Percentiles rank a stretch among this genome's conserved stretches.
phyloP scores from a whole-genome alignment of 2,888 invertebrate genomes.

The Psylliodes chrysocephalus region DNA sequence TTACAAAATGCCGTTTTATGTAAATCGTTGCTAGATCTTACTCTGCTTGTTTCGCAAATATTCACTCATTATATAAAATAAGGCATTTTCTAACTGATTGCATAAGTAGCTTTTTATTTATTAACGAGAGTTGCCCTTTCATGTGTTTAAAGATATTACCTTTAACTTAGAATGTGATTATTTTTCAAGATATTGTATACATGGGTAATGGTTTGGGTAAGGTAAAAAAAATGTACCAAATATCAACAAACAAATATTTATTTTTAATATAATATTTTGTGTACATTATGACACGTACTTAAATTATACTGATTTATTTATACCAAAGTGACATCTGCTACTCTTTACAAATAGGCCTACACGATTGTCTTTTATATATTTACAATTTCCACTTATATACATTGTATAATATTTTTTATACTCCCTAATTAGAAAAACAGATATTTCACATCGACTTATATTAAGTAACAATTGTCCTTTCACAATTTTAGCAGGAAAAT shows the following conservation, averaged over 20 bases:
- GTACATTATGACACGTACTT: conserved; percentile 56
- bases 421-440: conserved; percentile 13
- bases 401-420: conserved; percentile 9
- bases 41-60: too few relatives aligned
- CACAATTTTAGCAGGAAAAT: too few relatives aligned
- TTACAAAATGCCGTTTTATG: too few relatives aligned
- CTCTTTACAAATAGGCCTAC: conserved; percentile 61
- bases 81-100: too few relatives aligned
- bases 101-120: too few relatives aligned
- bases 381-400: conserved; percentile 33
- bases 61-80: too few relatives aligned
- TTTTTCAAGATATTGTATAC: too few relatives aligned
- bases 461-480: conserved; percentile 19
- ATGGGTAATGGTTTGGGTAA: too few relatives aligned
- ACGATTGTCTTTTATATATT: conserved; percentile 61
- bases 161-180: too few relatives aligned
- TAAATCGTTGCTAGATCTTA: too few relatives aligned
- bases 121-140: too few relatives aligned
- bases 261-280: conserved; percentile 47
- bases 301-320: conserved; percentile 51
- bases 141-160: too few relatives aligned
- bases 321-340: conserved; percentile 33
- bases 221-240: not conserved
- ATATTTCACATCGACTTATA: conserved; percentile 23
- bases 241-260: conserved; percentile 55